Percentiles rank a stretch among this genome's conserved stretches.
phyloP scores from a whole-genome alignment of 2,113 vertebrate species.

The Ceuthmochares aereus region DNA sequence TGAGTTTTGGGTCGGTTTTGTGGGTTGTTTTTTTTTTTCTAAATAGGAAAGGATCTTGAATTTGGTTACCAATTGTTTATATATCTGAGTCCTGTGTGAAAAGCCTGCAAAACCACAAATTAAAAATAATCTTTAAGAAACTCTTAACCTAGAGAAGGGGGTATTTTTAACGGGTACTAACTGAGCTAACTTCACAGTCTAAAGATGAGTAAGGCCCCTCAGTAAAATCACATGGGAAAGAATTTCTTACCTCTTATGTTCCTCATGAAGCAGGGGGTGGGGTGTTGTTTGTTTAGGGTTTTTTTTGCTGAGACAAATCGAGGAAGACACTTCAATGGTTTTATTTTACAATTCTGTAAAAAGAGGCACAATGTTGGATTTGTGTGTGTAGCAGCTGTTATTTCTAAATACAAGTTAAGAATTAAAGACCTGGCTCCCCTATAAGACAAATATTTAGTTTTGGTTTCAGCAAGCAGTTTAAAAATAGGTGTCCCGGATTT shows the following conservation, averaged over 20 bases:
- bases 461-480: not conserved
- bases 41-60: not conserved
- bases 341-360: not conserved
- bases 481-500: not conserved
- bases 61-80: not conserved
- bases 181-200: not conserved
- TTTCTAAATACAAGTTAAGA: not conserved
- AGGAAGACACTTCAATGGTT: not conserved
- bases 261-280: accelerated
- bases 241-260: not conserved
- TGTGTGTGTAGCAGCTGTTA: not conserved
- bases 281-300: not conserved
- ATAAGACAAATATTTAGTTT: not conserved
- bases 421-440: not conserved
- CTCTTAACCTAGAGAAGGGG: not conserved
- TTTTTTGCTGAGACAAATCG: not conserved
- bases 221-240: not conserved
- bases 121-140: not conserved
- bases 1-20: not conserved
- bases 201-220: not conserved
- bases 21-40: not conserved
- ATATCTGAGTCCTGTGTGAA: not conserved
- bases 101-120: not conserved
- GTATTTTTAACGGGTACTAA: not conserved
- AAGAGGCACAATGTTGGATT: not conserved